Conservation (phyloP, 37 sponge, comb jelly and placozoan species). For the Haliclona indistincta region DNA sequence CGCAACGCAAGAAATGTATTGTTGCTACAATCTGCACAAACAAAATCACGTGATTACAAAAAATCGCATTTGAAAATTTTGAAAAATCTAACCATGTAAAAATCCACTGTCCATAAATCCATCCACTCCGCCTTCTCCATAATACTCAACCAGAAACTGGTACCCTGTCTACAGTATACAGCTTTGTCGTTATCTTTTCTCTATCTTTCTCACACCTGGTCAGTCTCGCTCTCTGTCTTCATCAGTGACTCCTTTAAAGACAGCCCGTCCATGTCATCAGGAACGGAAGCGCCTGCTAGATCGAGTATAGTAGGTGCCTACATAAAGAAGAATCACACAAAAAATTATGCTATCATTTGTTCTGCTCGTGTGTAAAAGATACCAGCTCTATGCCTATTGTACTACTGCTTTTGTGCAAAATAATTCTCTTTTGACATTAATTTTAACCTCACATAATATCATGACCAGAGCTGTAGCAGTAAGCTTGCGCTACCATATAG, state of each 20-base stretch:
- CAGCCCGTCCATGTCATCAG: slow-evolving; percentile 74
- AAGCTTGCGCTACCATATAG: too few species aligned
- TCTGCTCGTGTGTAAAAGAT: too few species aligned
- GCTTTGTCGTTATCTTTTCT: too few species aligned
- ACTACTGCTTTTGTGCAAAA: too few species aligned
- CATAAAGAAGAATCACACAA: neutral
- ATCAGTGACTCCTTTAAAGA: slow-evolving; percentile 56
- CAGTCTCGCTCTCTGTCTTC: neutral
- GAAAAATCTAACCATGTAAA: too few species aligned
- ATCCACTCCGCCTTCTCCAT: slow-evolving; percentile 79
- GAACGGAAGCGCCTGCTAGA: slow-evolving; percentile 62
- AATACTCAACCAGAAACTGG: slow-evolving; percentile 77
- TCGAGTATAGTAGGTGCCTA: slow-evolving; percentile 84
- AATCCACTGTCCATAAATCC: too few species aligned
- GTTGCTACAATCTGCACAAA: slow-evolving; percentile 64
- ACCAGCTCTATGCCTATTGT: too few species aligned
- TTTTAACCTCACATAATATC: too few species aligned
- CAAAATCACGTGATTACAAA: neutral
- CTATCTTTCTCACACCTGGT: too few species aligned
- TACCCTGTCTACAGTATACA: slow-evolving; percentile 10
- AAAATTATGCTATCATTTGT: too few species aligned
- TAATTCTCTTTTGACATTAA: too few species aligned
- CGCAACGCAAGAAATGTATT: slow-evolving; percentile 69
- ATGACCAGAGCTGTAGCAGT: too few species aligned
- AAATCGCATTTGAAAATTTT: neutral